Evolutionary conservation across 2,888 invertebrate species (phyloP).

Genomic region (Tanypteryx hageni): DNA sequence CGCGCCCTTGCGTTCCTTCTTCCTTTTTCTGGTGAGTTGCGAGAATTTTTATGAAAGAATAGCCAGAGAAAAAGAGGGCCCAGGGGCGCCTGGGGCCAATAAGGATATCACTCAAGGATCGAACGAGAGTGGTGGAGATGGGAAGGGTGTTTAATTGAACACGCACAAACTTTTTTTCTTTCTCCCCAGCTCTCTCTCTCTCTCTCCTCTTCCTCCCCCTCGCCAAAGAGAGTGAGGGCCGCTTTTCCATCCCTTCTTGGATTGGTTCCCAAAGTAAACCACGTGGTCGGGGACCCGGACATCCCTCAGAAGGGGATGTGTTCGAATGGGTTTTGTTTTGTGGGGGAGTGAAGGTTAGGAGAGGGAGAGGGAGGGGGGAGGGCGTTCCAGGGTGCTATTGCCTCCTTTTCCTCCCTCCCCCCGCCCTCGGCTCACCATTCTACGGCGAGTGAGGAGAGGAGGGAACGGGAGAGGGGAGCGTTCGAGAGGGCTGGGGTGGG

Average conservation of each 20-base stretch:
- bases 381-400: neutral
- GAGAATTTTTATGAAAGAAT: neutral
- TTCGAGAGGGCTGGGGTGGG: neutral
- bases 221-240: neutral
- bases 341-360: neutral
- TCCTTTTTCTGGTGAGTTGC: too few species aligned
- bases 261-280: conserved; percentile 59
- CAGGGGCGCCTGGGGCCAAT: too few species aligned
- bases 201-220: neutral
- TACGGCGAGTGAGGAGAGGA: neutral
- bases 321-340: neutral
- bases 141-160: neutral
- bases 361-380: neutral
- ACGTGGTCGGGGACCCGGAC: conserved; percentile 45
- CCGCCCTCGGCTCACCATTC: neutral
- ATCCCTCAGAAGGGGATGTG: conserved; percentile 34
- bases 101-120: neutral
- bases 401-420: neutral
- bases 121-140: neutral
- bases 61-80: neutral
- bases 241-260: conserved; percentile 49
- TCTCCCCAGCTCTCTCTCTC: neutral
- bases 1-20: too few species aligned
- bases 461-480: conserved; percentile 2
- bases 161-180: neutral